These are phyloP conservation scores for Escarpia spicata DNA, from an alignment of 2,888 invertebrate genomes.

Conservation along the genomic window DNA sequence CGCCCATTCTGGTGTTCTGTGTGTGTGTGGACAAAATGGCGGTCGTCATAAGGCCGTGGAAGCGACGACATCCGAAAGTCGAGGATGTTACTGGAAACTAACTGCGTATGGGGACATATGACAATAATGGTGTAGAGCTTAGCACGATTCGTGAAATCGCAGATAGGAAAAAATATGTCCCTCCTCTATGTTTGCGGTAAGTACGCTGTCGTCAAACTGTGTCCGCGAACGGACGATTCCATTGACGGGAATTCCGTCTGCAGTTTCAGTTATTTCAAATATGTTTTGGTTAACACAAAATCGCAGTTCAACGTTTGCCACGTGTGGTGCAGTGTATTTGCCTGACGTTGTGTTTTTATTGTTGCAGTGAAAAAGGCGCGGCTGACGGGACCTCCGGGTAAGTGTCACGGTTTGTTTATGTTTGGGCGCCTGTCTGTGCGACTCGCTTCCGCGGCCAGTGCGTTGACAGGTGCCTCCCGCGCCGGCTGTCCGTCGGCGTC, in stretches of 20 bases:
- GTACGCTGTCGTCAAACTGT: conserved; percentile 26
- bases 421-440: not conserved
- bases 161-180: conserved; percentile 35
- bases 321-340: not conserved
- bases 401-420: conserved; percentile 61
- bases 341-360: conserved; percentile 63
- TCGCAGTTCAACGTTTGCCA: not conserved
- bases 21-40: not conserved
- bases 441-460: not conserved
- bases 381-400: conserved; percentile 85
- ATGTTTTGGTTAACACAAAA: not conserved
- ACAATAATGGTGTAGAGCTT: not conserved
- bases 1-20: not conserved
- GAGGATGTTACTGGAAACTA: conserved; percentile 2
- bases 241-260: conserved; percentile 13
- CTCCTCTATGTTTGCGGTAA: conserved; percentile 40
- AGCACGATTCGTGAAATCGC: not conserved
- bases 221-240: not conserved
- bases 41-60: not conserved
- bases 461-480: not conserved
- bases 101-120: not conserved
- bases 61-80: not conserved
- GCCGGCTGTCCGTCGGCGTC: not conserved
- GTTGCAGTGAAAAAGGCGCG: conserved; percentile 90
- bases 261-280: not conserved